A percentile compares a stretch with the other conserved stretches of the same genome.
phyloP scores from a whole-genome alignment of 2,888 invertebrate species.

The Clusia tigrina region DNA sequence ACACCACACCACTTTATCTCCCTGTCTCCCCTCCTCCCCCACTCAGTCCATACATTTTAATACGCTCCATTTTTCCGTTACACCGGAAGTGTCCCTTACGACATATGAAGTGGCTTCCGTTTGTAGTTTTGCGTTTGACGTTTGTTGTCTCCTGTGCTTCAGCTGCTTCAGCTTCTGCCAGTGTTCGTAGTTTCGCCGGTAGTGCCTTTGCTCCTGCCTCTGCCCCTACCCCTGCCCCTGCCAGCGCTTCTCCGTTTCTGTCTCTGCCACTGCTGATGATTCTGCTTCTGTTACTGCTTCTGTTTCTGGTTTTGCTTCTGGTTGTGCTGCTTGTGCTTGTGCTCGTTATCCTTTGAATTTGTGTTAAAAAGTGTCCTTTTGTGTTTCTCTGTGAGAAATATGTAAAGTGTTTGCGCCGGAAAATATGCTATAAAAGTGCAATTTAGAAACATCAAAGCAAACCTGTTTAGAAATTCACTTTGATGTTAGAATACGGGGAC shows the following conservation, averaged over 20 bases:
- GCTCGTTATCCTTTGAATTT: conserved; percentile 6
- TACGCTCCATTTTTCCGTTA: neutral
- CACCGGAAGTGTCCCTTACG: neutral
- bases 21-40: too few relatives aligned
- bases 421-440: conserved; percentile 46
- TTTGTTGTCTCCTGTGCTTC: conserved; percentile 1
- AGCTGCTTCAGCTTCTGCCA: neutral
- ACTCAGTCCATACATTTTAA: too few relatives aligned
- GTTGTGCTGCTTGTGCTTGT: neutral
- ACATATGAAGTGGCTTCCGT: neutral
- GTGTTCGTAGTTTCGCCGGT: too few relatives aligned
- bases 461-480: neutral
- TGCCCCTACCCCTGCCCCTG: neutral
- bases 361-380: neutral
- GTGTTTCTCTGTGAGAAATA: neutral
- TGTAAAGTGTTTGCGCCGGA: conserved; percentile 37
- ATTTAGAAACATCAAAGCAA: conserved; percentile 44
- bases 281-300: neutral
- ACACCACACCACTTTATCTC: too few relatives aligned
- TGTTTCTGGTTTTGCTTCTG: neutral
- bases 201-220: too few relatives aligned
- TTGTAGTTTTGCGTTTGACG: neutral
- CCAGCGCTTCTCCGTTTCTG: neutral
- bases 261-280: neutral
- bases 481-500: neutral